Conservation (phyloP, 2,888 invertebrate species). For the Brenthis daphne region DNA sequence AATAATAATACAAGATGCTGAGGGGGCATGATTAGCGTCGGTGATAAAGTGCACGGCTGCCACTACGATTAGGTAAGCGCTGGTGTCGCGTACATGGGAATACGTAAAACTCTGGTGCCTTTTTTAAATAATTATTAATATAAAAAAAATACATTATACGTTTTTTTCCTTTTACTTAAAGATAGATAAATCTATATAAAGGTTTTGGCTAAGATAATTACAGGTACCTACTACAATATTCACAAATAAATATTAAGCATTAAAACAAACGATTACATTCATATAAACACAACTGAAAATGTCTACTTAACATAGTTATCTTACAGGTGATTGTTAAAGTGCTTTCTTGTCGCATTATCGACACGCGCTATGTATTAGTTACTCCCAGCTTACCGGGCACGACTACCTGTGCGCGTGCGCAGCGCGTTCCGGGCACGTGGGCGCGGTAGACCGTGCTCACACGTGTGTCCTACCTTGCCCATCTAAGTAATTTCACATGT, state of each 20-base stretch:
- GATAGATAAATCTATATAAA: no score
- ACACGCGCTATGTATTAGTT: slow-evolving; percentile 53
- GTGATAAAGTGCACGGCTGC: slow-evolving; percentile 79
- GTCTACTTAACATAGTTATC: not conserved
- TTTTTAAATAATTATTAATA: no score
- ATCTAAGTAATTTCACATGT: slow-evolving; percentile 52
- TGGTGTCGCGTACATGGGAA: slow-evolving; percentile 42
- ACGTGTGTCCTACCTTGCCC: slow-evolving; percentile 57
- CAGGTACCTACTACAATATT: no score
- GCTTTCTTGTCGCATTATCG: slow-evolving; percentile 30
- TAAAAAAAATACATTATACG: no score
- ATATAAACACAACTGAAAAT: slow-evolving; percentile 1
- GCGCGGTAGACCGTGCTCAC: slow-evolving; percentile 56
- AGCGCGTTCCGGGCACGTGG: slow-evolving; percentile 56
- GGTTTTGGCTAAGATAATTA: no score
- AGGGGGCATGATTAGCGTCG: slow-evolving; percentile 61
- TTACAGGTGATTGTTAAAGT: slow-evolving; percentile 19
- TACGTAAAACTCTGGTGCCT: no score
- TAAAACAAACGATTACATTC: not conserved
- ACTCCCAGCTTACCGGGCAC: slow-evolving; percentile 17
- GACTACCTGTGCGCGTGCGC: slow-evolving; percentile 55
- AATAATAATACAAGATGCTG: slow-evolving; percentile 50
- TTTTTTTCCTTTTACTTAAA: no score
- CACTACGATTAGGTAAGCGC: slow-evolving; percentile 58
- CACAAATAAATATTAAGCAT: not conserved